Conservation (phyloP, 2,113 vertebrate genomes). For the Emberiza fucata region DNA sequence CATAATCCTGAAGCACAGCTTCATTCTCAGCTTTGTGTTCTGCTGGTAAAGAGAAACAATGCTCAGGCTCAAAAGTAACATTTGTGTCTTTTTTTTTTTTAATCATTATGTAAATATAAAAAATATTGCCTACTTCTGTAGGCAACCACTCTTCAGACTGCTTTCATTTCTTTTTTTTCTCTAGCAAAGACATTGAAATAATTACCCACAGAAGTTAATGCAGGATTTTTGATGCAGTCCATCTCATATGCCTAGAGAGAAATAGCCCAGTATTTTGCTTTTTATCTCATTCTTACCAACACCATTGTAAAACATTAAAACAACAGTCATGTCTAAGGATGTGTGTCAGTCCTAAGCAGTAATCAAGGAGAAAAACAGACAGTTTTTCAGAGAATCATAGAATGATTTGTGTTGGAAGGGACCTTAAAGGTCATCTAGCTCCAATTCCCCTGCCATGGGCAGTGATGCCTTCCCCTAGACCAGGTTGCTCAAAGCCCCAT, state of each 20-base stretch:
- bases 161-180: not conserved
- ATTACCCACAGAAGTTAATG: slow-evolving; percentile 16
- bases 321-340: not conserved
- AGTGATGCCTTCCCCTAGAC: not conserved
- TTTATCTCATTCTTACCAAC: not conserved
- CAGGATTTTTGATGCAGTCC: not conserved
- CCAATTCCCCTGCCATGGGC: fast-evolving
- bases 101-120: not conserved
- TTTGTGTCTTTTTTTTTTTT: not conserved
- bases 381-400: not conserved
- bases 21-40: not conserved
- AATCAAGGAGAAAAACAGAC: not conserved
- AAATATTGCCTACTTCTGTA: not conserved
- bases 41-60: not conserved
- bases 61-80: not conserved
- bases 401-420: not conserved
- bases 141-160: not conserved
- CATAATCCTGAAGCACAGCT: not conserved
- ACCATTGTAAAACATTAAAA: not conserved
- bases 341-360: not conserved
- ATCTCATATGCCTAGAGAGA: not conserved
- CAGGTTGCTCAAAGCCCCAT: not conserved
- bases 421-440: not conserved
- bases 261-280: not conserved
- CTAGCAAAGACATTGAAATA: not conserved